A percentile compares a stretch with the other conserved stretches of the same genome.
Evolutionary conservation across 2,888 invertebrate species (phyloP).

Genomic region (Sepiola atlantica): DNA sequence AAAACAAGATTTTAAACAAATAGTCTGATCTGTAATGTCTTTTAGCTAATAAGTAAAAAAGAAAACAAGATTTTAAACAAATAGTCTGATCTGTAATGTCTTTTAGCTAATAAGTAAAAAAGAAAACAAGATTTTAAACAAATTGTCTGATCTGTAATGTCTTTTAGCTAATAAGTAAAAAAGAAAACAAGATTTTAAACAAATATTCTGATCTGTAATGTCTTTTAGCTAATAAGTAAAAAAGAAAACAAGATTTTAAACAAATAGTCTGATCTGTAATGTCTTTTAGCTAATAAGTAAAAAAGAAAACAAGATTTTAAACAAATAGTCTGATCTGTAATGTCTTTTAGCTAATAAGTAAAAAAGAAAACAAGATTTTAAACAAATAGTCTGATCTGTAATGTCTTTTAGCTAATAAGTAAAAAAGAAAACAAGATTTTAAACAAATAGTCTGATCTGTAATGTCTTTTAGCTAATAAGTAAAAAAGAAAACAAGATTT

Average conservation of each 20-base stretch:
- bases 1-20: constrained; percentile 49
- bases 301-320: neutral
- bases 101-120: constrained; percentile 65
- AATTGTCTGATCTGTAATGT: constrained; percentile 72
- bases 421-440: neutral
- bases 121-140: neutral
- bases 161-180: constrained; percentile 66
- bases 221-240: constrained; percentile 67
- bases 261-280: constrained; percentile 71
- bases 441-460: constrained; percentile 68
- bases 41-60: constrained; percentile 64
- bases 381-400: constrained; percentile 68
- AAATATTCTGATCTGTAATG: constrained; percentile 72
- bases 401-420: constrained; percentile 69
- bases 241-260: neutral
- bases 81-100: constrained; percentile 72
- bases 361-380: neutral
- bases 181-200: neutral
- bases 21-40: constrained; percentile 71
- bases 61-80: neutral
- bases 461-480: constrained; percentile 68
- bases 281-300: constrained; percentile 66
- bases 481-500: neutral
- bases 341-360: constrained; percentile 67
- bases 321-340: constrained; percentile 70